Evolutionary conservation across 2,113 vertebrate genomes (phyloP).

Genomic region (Cnemophilus loriae): DNA sequence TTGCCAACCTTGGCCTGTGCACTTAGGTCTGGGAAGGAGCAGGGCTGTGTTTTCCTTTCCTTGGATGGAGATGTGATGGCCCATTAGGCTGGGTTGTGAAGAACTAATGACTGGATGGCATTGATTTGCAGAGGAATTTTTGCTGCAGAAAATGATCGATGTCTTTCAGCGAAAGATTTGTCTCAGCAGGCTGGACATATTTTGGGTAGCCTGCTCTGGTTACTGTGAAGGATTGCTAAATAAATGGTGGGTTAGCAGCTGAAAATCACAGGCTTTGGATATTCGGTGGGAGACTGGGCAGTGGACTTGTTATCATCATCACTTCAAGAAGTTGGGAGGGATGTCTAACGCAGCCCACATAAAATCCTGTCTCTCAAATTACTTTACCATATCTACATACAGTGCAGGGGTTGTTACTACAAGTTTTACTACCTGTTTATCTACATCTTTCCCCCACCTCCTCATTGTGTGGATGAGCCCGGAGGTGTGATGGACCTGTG

Average conservation of each 20-base stretch:
- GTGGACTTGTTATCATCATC: background rate
- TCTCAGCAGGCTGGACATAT: background rate
- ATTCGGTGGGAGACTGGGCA: background rate
- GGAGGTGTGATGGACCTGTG: background rate
- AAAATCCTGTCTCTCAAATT: background rate
- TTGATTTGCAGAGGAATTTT: constrained; percentile 24
- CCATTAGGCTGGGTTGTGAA: background rate
- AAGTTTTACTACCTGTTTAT: background rate
- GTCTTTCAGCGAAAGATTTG: background rate
- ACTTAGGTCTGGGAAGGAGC: background rate
- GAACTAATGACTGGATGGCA: background rate
- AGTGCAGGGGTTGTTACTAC: background rate
- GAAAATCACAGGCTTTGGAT: background rate
- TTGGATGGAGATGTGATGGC: background rate
- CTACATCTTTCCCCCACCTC: background rate
- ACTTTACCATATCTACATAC: fast-evolving
- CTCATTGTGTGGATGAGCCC: background rate
- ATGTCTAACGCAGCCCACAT: fast-evolving
- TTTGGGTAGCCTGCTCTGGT: background rate
- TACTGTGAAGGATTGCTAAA: background rate
- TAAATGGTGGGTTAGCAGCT: background rate
- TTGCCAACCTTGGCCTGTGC: background rate
- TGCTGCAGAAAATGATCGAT: background rate
- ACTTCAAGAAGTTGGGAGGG: background rate
- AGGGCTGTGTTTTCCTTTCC: background rate